Conservation (phyloP, 2,797 vertebrate species). For the Leuciscus waleckii region DNA sequence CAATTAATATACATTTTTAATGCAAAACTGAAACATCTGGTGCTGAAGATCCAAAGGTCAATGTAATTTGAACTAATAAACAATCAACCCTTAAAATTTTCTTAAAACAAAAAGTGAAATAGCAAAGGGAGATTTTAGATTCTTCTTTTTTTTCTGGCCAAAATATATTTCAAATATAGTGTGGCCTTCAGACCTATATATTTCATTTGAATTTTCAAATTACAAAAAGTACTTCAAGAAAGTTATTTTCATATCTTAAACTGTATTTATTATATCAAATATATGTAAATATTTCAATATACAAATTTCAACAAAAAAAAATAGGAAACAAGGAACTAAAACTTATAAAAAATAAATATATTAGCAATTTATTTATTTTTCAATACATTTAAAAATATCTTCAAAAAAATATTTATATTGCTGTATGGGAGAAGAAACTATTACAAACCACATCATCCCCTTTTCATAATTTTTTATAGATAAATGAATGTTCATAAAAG, state of each 20-base stretch:
- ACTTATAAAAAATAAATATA: neutral
- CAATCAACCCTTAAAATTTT: neutral
- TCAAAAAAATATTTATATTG: neutral
- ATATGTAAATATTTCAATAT: neutral
- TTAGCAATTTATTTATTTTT: too few relatives aligned
- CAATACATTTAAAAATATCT: neutral
- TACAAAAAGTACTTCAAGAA: too few relatives aligned
- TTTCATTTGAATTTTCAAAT: too few relatives aligned
- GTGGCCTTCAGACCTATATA: too few relatives aligned
- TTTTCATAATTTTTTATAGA: neutral
- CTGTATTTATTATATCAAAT: neutral
- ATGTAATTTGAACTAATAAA: neutral
- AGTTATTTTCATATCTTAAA: too few relatives aligned
- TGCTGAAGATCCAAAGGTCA: neutral
- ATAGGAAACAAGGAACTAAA: neutral
- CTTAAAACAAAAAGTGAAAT: too few relatives aligned
- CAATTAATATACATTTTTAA: constrained; percentile 15
- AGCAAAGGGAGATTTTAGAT: too few relatives aligned
- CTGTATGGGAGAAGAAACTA: neutral
- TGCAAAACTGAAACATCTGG: neutral
- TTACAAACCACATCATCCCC: too few relatives aligned
- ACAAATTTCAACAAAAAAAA: neutral
- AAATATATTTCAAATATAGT: too few relatives aligned
- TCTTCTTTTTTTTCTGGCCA: too few relatives aligned
- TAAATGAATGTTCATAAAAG: constrained; percentile 12